Percentiles rank a stretch among this genome's conserved stretches.
Evolutionary conservation across 2,888 invertebrate genomes (phyloP).

Genomic region (Lamellibrachia satsuma): DNA sequence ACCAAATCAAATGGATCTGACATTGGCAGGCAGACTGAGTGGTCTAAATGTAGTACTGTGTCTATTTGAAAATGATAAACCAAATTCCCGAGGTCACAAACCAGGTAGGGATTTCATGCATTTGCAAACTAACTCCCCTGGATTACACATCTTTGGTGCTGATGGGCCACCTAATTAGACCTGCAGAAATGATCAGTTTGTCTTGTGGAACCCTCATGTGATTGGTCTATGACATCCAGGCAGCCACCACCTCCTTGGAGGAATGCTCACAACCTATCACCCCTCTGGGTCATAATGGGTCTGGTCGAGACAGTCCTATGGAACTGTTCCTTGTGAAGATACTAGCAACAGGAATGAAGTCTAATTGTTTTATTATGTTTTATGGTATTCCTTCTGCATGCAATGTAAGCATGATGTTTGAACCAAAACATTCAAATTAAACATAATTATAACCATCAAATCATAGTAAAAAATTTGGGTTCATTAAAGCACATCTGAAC

Average conservation of each 20-base stretch:
- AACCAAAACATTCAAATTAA: background rate
- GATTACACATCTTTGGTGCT: background rate
- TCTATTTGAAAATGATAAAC: background rate
- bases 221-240: background rate
- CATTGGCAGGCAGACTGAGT: background rate
- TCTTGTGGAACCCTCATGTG: background rate
- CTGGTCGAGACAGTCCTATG: background rate
- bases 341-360: background rate
- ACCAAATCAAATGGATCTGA: background rate
- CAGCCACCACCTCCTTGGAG: background rate
- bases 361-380: background rate
- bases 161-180: background rate
- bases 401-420: background rate
- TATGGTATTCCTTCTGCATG: background rate
- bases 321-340: background rate
- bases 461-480: background rate
- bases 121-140: background rate
- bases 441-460: background rate
- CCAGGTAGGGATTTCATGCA: background rate
- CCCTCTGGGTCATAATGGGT: background rate
- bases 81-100: background rate
- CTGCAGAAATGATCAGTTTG: background rate
- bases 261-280: background rate
- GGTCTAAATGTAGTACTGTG: background rate
- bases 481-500: background rate